phyloP scores from a whole-genome alignment of 2,113 vertebrate genomes.

The Xenopus tropicalis region DNA sequence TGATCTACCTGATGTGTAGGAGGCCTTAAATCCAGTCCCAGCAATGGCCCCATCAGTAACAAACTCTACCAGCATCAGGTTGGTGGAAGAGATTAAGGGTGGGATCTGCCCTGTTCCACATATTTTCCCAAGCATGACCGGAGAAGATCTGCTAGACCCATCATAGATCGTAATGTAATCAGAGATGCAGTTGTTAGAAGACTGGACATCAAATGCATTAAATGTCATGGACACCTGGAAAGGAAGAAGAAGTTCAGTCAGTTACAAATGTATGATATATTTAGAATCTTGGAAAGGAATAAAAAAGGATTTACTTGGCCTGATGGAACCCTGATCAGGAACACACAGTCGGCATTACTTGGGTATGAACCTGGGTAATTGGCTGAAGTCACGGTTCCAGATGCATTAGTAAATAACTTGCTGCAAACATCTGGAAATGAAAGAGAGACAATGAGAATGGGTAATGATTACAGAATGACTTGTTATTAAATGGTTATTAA shows the following conservation, averaged over 20 bases:
- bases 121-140: slow-evolving; percentile 52
- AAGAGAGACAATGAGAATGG: no score
- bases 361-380: slow-evolving; percentile 4
- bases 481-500: no score
- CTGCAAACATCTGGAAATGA: no score
- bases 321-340: slow-evolving; percentile 16
- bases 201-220: slow-evolving; percentile 54
- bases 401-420: no score
- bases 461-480: no score
- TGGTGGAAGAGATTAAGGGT: slow-evolving; percentile 50
- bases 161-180: slow-evolving; percentile 59
- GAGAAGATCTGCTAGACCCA: slow-evolving; percentile 51
- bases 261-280: no score
- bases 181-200: slow-evolving; percentile 49
- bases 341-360: slow-evolving; percentile 13
- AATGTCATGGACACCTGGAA: slow-evolving; percentile 58
- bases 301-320: slow-evolving; percentile 9
- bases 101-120: slow-evolving; percentile 50
- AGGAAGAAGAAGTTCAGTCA: neutral
- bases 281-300: no score
- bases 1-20: slow-evolving; percentile 19
- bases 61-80: slow-evolving; percentile 42
- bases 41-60: neutral
- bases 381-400: neutral
- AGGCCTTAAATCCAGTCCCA: slow-evolving; percentile 22